phyloP scores from a whole-genome alignment of 2,888 invertebrate genomes.

The Torymus tubicola region DNA sequence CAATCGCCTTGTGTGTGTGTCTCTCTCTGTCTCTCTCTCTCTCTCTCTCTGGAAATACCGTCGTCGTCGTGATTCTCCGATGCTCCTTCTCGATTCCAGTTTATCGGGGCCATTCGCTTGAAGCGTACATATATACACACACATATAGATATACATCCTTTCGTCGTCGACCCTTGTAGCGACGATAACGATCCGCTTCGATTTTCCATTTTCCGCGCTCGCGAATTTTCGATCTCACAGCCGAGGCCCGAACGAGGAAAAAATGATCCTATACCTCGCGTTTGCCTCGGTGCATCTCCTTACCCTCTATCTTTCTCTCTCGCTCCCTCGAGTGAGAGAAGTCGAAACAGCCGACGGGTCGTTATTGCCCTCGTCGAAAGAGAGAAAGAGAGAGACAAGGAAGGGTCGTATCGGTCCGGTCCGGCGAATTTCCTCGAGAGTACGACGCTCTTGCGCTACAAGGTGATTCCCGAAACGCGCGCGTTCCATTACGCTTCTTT shows the following conservation, averaged over 20 bases:
- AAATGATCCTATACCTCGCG: constrained; percentile 17
- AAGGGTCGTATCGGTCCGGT: constrained; percentile 59
- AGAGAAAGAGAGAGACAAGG: too few relatives aligned
- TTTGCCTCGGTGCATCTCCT: not conserved
- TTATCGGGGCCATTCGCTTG: constrained; percentile 10
- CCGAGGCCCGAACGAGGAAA: not conserved
- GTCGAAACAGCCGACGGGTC: constrained; percentile 32
- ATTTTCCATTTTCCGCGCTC: constrained; percentile 40
- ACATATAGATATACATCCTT: not conserved
- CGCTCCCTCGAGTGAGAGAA: not conserved
- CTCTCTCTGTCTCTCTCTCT: too few relatives aligned
- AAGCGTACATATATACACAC: too few relatives aligned
- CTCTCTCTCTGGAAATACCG: not conserved
- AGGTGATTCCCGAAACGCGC: constrained; percentile 61
- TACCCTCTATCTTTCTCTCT: not conserved
- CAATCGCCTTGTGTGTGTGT: too few relatives aligned
- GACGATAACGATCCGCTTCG: constrained; percentile 44
- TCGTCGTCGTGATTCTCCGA: constrained; percentile 31
- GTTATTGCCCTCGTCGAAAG: constrained; percentile 59
- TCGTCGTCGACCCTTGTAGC: constrained; percentile 28
- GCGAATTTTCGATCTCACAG: constrained; percentile 27
- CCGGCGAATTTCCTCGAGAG: constrained; percentile 57
- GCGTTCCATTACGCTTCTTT: constrained; percentile 60
- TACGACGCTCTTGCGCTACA: constrained; percentile 52
- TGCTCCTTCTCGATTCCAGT: constrained; percentile 34